phyloP scores from a whole-genome alignment of 2,113 vertebrate species.

The Phaethornis superciliosus region DNA sequence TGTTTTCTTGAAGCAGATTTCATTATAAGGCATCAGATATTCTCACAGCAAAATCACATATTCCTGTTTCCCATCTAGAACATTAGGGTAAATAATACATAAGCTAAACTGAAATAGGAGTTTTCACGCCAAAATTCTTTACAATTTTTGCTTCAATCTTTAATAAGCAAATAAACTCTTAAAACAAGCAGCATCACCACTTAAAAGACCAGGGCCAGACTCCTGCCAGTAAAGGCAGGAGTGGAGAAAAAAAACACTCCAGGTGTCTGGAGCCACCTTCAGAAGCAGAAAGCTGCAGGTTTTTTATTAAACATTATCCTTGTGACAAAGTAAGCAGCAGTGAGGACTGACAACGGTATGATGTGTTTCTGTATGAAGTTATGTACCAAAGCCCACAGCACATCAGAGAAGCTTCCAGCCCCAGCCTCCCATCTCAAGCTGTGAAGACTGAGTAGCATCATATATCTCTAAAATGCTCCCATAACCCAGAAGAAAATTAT shows the following conservation, averaged over 20 bases:
- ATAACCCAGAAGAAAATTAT: background rate
- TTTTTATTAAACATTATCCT: background rate
- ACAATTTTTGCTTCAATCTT: background rate
- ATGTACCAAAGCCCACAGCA: background rate
- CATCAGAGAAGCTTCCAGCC: background rate
- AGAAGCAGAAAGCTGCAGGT: background rate
- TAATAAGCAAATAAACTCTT: background rate
- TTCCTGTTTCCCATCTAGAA: background rate
- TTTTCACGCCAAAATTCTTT: background rate
- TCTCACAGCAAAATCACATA: background rate
- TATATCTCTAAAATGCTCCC: background rate
- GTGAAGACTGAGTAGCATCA: background rate
- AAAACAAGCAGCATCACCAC: background rate
- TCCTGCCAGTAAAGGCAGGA: no score
- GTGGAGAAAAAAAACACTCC: no score
- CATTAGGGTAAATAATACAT: background rate
- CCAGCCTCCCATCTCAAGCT: background rate
- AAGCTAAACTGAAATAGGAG: background rate
- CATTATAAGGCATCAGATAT: background rate
- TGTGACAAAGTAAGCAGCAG: accelerated
- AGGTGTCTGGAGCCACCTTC: background rate
- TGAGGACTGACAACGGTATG: accelerated
- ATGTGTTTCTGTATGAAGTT: background rate
- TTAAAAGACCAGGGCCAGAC: background rate
- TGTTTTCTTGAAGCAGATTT: background rate